Evolutionary conservation across 1,140 invertebrate species (phyloP).

Genomic region (Drosophila ogumai): DNA sequence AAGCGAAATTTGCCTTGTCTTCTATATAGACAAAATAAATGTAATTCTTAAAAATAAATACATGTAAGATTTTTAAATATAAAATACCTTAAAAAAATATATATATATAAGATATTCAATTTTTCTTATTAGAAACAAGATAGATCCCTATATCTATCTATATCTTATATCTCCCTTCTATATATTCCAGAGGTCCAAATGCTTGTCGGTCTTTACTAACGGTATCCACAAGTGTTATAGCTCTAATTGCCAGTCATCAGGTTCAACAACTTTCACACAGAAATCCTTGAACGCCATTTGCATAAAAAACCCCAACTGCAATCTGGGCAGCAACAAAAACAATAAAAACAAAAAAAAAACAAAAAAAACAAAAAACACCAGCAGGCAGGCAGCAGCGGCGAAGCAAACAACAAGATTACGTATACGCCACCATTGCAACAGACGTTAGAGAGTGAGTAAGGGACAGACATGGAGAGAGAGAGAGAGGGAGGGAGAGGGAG

Average conservation of each 20-base stretch:
- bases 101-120: too few relatives aligned
- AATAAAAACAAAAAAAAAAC: slow-evolving; percentile 12
- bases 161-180: background rate
- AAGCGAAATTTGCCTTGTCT: too few relatives aligned
- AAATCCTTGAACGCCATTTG: slow-evolving; percentile 84
- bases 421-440: slow-evolving; percentile 77
- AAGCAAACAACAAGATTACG: slow-evolving; percentile 72
- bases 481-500: background rate
- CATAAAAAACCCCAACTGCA: slow-evolving; percentile 63
- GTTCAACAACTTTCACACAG: slow-evolving; percentile 84
- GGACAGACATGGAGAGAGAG: background rate
- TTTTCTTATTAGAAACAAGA: too few relatives aligned
- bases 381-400: slow-evolving; percentile 6
- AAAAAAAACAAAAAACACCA: slow-evolving; percentile 34
- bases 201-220: background rate
- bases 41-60: too few relatives aligned
- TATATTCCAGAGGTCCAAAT: background rate
- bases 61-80: too few relatives aligned
- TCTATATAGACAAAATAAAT: too few relatives aligned
- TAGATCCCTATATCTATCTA: too few relatives aligned
- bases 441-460: slow-evolving; percentile 19
- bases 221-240: slow-evolving; percentile 43
- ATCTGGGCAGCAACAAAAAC: slow-evolving; percentile 31
- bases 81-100: too few relatives aligned
- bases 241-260: slow-evolving; percentile 77